These are phyloP conservation scores for Sorex araneus DNA, from an alignment of 2,113 vertebrate genomes.

Conservation along the genomic window DNA sequence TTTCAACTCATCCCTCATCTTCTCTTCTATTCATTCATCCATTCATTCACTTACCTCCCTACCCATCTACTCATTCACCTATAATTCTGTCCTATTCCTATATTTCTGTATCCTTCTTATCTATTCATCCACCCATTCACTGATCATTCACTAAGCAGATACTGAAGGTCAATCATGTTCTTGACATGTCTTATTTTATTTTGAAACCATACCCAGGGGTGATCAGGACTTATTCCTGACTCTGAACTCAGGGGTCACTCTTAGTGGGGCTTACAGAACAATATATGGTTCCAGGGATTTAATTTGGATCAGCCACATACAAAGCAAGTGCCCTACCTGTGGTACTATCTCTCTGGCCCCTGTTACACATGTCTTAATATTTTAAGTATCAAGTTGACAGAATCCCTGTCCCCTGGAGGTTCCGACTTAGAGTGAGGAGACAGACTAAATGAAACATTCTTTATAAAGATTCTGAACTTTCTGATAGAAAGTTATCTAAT, in stretches of 20 bases:
- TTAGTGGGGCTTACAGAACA: too few species aligned
- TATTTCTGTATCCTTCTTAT: background rate
- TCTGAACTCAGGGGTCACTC: too few species aligned
- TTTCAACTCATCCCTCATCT: background rate
- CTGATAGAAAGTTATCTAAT: constrained; percentile 63
- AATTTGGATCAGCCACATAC: too few species aligned
- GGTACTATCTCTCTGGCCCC: too few species aligned
- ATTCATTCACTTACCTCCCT: too few species aligned
- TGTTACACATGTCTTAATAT: background rate
- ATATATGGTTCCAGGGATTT: too few species aligned
- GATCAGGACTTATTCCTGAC: too few species aligned
- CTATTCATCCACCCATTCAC: background rate
- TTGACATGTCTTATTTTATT: too few species aligned
- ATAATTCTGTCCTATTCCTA: too few species aligned
- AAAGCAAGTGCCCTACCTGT: too few species aligned
- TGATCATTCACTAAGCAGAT: constrained; percentile 16
- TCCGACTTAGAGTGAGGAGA: constrained; percentile 36
- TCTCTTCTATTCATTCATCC: background rate
- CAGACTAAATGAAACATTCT: constrained; percentile 40
- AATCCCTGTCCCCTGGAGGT: constrained; percentile 24
- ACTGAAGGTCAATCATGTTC: background rate
- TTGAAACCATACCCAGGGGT: too few species aligned
- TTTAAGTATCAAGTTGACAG: constrained; percentile 54
- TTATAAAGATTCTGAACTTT: constrained; percentile 66
- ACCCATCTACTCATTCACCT: too few species aligned